Conservation (phyloP, 2,888 invertebrate genomes). For the Hirtodrosophila cameraria region DNA sequence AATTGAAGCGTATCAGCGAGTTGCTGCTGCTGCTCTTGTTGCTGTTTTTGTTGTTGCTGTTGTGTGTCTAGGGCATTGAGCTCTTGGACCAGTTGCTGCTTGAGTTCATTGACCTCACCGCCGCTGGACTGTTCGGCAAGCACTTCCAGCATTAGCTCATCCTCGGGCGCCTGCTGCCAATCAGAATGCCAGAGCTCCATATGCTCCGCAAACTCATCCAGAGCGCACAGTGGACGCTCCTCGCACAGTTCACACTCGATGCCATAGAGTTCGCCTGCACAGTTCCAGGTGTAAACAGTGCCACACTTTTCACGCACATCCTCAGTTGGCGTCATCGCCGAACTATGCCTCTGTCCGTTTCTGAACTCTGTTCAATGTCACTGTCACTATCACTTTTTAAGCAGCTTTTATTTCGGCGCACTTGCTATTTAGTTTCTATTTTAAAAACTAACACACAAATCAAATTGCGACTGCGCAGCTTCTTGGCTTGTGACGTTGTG, state of each 20-base stretch:
- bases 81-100: slow-evolving; percentile 63
- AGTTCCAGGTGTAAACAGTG: slow-evolving; percentile 78
- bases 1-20: not conserved
- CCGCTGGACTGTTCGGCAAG: slow-evolving; percentile 58
- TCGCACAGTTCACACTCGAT: slow-evolving; percentile 80
- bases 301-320: slow-evolving; percentile 66
- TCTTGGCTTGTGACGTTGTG: slow-evolving; percentile 63
- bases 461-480: slow-evolving; percentile 65
- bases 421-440: slow-evolving; percentile 34
- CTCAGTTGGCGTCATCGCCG: slow-evolving; percentile 20
- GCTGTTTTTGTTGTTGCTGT: no score
- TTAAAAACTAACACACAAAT: slow-evolving; percentile 20
- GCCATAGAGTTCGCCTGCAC: slow-evolving; percentile 74
- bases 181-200: slow-evolving; percentile 79
- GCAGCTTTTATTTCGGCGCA: slow-evolving; percentile 37
- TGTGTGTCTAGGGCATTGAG: slow-evolving; percentile 47
- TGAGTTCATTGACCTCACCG: slow-evolving; percentile 65
- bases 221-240: slow-evolving; percentile 73
- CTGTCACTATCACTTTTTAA: slow-evolving; percentile 59
- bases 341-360: no score
- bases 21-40: not conserved
- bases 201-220: slow-evolving; percentile 76
- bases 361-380: not conserved
- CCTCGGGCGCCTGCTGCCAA: slow-evolving; percentile 63
- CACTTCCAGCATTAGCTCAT: slow-evolving; percentile 71